Percentiles rank a stretch among this genome's conserved stretches.
Evolutionary conservation across 2,888 invertebrate genomes (phyloP).

Genomic region (Eurois occulta): DNA sequence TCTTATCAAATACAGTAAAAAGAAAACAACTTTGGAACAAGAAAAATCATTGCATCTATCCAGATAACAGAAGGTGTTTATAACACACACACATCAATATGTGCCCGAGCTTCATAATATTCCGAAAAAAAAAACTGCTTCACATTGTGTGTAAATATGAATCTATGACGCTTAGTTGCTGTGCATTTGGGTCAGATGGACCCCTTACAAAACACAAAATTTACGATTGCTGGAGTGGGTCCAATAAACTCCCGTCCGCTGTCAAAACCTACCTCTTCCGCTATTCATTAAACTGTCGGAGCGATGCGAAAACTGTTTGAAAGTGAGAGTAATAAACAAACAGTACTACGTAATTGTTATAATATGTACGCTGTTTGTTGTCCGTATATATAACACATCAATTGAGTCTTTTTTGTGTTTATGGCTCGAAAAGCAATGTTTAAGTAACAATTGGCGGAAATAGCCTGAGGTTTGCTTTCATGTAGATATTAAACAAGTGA

Average conservation of each 20-base stretch:
- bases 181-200: slow-evolving; percentile 40
- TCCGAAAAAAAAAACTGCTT: background rate
- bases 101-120: background rate
- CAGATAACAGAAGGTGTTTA: background rate
- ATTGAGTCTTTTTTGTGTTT: background rate
- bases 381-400: background rate
- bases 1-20: background rate
- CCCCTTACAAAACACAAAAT: slow-evolving; percentile 62
- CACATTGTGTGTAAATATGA: slow-evolving; percentile 1
- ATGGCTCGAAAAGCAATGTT: background rate
- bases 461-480: background rate
- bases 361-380: background rate
- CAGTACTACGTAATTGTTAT: background rate
- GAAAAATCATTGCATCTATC: background rate
- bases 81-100: slow-evolving; percentile 6
- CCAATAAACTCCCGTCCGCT: slow-evolving; percentile 55
- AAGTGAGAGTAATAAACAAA: background rate
- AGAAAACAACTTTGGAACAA: background rate
- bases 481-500: background rate
- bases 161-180: background rate
- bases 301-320: background rate
- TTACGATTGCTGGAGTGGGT: slow-evolving; percentile 73
- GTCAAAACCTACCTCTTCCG: slow-evolving; percentile 16
- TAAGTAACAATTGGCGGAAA: background rate
- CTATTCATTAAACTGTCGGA: slow-evolving; percentile 11